Conservation (phyloP, 2,113 vertebrate species). For the Dicaeum eximium region DNA sequence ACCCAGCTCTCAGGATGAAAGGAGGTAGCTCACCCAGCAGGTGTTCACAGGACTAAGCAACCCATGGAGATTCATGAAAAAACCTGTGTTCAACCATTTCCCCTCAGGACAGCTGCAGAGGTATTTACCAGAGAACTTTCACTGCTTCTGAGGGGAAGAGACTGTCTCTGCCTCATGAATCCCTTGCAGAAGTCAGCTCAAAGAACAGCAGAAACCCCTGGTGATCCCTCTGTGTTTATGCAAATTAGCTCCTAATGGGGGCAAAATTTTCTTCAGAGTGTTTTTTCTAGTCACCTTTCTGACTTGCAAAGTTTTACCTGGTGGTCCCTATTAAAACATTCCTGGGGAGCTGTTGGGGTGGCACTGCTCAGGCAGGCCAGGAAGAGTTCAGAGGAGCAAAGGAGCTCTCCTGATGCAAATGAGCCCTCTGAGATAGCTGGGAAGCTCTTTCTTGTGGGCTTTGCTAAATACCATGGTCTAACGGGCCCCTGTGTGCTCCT, state of each 20-base stretch:
- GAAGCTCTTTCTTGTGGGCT: slow-evolving; percentile 18
- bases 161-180: not conserved
- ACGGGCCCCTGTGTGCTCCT: not conserved
- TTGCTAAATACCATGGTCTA: not conserved
- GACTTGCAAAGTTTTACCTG: not conserved
- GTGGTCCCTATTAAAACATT: not conserved
- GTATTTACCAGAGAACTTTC: not conserved
- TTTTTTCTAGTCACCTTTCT: not conserved
- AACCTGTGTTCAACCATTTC: not conserved
- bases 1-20: not conserved
- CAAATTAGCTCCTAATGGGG: not conserved
- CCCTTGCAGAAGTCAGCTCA: not conserved
- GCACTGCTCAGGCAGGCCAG: not conserved
- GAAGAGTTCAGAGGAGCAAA: not conserved
- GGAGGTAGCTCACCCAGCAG: not conserved
- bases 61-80: not conserved
- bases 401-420: not conserved
- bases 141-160: not conserved
- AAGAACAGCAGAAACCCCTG: not conserved
- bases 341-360: not conserved
- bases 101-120: not conserved
- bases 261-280: not conserved
- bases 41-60: not conserved
- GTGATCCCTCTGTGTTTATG: not conserved
- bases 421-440: not conserved